Conservation (phyloP, 2,888 invertebrate genomes). For the Sylvicola cinctus region DNA sequence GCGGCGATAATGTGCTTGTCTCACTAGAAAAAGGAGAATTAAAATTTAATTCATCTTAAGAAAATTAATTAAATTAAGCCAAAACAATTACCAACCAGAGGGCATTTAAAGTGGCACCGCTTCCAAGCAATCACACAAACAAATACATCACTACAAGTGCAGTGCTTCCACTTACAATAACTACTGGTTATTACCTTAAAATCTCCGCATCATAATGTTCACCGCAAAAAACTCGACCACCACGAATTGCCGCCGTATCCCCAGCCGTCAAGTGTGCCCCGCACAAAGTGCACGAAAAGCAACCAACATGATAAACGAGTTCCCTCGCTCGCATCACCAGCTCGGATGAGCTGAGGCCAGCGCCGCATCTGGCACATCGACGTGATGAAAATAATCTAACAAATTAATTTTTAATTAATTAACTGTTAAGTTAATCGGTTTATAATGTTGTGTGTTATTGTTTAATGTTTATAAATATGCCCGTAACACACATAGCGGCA, state of each 20-base stretch:
- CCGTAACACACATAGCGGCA: no score
- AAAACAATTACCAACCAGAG: background rate
- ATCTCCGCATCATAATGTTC: conserved; percentile 28
- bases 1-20: conserved; percentile 7
- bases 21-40: conserved; percentile 6
- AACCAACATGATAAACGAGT: conserved; percentile 70
- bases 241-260: conserved; percentile 77
- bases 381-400: conserved; percentile 70
- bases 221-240: conserved; percentile 56
- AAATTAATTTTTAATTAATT: conserved; percentile 12
- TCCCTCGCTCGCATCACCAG: conserved; percentile 80
- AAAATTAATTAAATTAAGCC: background rate
- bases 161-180: no score
- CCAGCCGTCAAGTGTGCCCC: conserved; percentile 65
- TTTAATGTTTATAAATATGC: no score
- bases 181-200: conserved; percentile 10
- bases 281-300: conserved; percentile 77
- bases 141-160: background rate
- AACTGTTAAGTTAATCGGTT: background rate
- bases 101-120: background rate
- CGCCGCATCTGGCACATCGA: conserved; percentile 67
- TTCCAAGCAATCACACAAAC: background rate
- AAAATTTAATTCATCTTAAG: background rate
- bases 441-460: background rate
- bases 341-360: conserved; percentile 69